These are phyloP conservation scores for Creontiades dilutus DNA, from an alignment of 2,888 invertebrate genomes.

Conservation along the genomic window DNA sequence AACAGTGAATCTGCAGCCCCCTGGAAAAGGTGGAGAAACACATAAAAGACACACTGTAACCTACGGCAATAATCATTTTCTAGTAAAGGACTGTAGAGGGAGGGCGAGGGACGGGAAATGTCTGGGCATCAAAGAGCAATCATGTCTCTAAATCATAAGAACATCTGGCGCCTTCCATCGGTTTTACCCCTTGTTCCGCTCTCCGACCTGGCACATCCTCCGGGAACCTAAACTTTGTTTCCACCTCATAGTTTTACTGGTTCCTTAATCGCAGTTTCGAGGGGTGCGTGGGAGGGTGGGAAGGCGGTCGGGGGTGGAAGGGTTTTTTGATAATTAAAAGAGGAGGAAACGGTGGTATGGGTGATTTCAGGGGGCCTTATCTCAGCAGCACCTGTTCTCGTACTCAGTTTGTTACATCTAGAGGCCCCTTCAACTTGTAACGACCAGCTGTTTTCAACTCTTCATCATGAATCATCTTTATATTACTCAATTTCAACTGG, in stretches of 20 bases:
- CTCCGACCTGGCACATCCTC: slow-evolving; percentile 14
- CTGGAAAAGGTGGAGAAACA: slow-evolving; percentile 53
- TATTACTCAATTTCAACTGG: not conserved
- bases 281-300: not conserved
- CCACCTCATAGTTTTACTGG: slow-evolving; percentile 63
- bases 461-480: slow-evolving; percentile 30
- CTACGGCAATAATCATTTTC: slow-evolving; percentile 73
- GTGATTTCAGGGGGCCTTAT: slow-evolving; percentile 42
- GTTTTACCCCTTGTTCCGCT: slow-evolving; percentile 9
- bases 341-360: slow-evolving; percentile 15
- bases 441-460: slow-evolving; percentile 10
- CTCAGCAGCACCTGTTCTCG: slow-evolving; percentile 50
- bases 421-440: slow-evolving; percentile 26
- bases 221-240: slow-evolving; percentile 12
- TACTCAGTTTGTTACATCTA: slow-evolving; percentile 23
- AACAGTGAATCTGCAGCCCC: slow-evolving; percentile 26
- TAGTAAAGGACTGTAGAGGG: slow-evolving; percentile 63
- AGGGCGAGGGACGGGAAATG: slow-evolving; percentile 11
- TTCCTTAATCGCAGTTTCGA: slow-evolving; percentile 63
- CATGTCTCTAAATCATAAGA: slow-evolving; percentile 72
- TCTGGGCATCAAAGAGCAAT: slow-evolving; percentile 72
- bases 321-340: slow-evolving; percentile 62
- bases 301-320: no score
- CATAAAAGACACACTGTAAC: slow-evolving; percentile 73
- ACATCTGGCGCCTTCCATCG: slow-evolving; percentile 63